phyloP scores from a whole-genome alignment of 2,113 vertebrate genomes.

The Micronycteris hirsuta region DNA sequence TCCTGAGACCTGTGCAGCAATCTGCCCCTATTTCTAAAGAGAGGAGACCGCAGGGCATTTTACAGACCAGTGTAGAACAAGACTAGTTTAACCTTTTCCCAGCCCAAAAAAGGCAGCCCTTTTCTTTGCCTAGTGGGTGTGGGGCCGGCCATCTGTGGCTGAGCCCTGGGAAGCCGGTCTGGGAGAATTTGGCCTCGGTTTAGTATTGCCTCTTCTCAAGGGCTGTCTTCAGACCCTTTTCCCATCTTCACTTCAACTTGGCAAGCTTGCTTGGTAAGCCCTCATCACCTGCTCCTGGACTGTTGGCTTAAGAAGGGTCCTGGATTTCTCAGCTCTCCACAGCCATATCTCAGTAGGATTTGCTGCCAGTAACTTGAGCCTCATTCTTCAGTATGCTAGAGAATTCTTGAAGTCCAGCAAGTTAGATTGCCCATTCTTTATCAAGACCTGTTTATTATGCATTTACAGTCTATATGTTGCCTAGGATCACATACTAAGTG shows the following conservation, averaged over 20 bases:
- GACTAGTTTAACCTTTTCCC: not conserved
- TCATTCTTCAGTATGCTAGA: not conserved
- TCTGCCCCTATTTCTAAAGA: not conserved
- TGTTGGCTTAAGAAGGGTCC: not conserved
- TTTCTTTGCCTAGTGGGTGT: not conserved
- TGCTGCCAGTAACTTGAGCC: not conserved
- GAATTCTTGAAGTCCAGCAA: not conserved
- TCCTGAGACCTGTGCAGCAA: not conserved
- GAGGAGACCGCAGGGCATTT: not conserved
- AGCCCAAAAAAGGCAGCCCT: not conserved
- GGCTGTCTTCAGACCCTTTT: not conserved
- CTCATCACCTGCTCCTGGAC: not conserved
- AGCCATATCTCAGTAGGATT: not conserved
- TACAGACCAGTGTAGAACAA: not conserved
- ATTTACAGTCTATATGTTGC: not conserved
- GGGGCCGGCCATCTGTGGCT: not conserved
- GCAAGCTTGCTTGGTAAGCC: not conserved
- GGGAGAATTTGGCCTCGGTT: not conserved
- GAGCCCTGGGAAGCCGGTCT: not conserved
- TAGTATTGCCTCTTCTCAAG: not conserved
- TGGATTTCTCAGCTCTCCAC: not conserved
- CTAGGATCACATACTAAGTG: not conserved
- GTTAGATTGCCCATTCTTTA: not conserved
- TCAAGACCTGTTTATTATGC: not conserved
- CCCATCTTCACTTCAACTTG: not conserved